phyloP scores from a whole-genome alignment of 2,797 vertebrate genomes.

The Coregonus suidteri region DNA sequence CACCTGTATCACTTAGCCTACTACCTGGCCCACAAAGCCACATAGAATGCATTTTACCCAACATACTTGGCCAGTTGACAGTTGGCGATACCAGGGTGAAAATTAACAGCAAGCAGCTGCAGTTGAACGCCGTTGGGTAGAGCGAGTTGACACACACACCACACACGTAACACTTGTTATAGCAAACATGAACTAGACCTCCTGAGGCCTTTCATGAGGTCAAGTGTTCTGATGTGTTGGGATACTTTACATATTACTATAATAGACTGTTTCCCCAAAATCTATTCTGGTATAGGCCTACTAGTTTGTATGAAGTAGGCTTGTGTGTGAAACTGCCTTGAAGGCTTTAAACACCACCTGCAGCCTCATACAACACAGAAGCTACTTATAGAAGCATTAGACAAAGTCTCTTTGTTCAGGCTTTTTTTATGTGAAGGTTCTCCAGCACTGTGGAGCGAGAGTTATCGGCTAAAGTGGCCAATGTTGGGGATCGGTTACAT shows the following conservation, averaged over 20 bases:
- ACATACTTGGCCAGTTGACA: not conserved
- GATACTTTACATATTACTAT: no score
- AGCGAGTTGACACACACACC: not conserved
- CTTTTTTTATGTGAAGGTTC: no score
- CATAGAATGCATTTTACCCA: not conserved
- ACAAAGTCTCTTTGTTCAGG: no score
- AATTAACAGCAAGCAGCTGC: conserved; percentile 1
- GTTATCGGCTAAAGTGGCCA: not conserved
- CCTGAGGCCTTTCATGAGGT: no score
- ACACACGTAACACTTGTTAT: not conserved
- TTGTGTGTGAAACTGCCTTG: no score
- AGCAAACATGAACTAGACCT: not conserved
- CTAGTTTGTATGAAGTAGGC: no score
- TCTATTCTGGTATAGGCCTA: no score
- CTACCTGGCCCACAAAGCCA: not conserved
- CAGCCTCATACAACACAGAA: no score
- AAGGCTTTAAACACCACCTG: no score
- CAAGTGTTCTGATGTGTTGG: no score
- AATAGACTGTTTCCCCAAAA: no score
- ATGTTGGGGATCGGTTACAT: not conserved
- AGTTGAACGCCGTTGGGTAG: not conserved
- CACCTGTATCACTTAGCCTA: not conserved
- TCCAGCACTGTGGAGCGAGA: not conserved
- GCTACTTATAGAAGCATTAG: no score
- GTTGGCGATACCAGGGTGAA: not conserved